Evolutionary conservation across 1,140 invertebrate species (phyloP).

Genomic region (Ceratosolen fusciceps): DNA sequence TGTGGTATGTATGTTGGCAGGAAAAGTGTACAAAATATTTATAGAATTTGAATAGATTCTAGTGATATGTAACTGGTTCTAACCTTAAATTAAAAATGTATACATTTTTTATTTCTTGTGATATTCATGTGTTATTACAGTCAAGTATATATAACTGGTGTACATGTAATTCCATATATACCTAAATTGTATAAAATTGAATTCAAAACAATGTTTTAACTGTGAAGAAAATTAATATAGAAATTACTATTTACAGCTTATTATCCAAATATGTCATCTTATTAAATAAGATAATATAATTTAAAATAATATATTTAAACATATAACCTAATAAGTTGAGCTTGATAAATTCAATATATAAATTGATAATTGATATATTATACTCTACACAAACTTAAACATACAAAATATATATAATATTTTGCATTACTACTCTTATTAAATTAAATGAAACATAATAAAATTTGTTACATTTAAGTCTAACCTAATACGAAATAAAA

Average conservation of each 20-base stretch:
- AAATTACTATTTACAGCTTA: conserved; percentile 51
- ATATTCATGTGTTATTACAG: conserved; percentile 34
- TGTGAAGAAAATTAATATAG: conserved; percentile 63
- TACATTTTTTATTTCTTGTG: conserved; percentile 38
- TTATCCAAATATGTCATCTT: too few relatives aligned
- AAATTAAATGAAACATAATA: too few relatives aligned
- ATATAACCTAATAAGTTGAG: too few relatives aligned
- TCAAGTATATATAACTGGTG: conserved; percentile 25
- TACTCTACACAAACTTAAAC: too few relatives aligned
- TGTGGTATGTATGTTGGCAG: not conserved
- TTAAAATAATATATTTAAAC: too few relatives aligned
- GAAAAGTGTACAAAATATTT: conserved; percentile 27
- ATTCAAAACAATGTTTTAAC: conserved; percentile 58
- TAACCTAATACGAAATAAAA: too few relatives aligned
- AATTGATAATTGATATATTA: too few relatives aligned
- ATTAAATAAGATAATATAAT: too few relatives aligned
- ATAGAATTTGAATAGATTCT: conserved; percentile 17
- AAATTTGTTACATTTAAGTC: too few relatives aligned
- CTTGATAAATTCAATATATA: too few relatives aligned
- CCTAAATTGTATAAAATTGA: conserved; percentile 46
- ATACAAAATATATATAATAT: too few relatives aligned
- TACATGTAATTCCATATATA: conserved; percentile 42
- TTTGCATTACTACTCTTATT: too few relatives aligned
- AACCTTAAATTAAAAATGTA: conserved; percentile 19
- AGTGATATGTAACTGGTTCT: conserved; percentile 11